These are phyloP conservation scores for Eupristina koningsbergeri DNA, from an alignment of 1,140 invertebrate species.

Conservation along the genomic window DNA sequence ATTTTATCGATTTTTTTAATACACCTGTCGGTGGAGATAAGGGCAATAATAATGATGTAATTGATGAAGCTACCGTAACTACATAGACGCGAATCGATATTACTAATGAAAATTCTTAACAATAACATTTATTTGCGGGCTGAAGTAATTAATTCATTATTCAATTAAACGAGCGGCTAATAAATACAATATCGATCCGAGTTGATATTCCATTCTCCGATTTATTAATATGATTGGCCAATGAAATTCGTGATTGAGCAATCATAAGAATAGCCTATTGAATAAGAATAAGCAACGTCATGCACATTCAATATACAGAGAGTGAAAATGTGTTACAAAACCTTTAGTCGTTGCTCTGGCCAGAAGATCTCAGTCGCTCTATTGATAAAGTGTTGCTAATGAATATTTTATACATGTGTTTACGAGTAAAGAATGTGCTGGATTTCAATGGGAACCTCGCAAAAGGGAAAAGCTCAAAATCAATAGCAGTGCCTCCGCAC, in stretches of 20 bases:
- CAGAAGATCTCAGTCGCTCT: background rate
- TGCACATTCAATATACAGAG: background rate
- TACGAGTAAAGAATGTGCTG: background rate
- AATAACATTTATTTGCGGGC: too few relatives aligned
- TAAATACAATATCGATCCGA: background rate
- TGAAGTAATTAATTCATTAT: background rate
- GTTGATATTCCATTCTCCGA: background rate
- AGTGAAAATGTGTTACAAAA: background rate
- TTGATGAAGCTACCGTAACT: too few relatives aligned
- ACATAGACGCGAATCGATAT: too few relatives aligned
- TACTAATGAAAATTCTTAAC: too few relatives aligned
- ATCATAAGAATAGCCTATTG: background rate
- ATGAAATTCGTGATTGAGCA: background rate
- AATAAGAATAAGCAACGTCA: background rate
- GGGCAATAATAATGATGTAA: too few relatives aligned
- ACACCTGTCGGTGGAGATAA: too few relatives aligned
- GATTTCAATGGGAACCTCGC: background rate
- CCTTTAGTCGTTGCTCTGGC: background rate
- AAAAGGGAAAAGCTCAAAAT: background rate
- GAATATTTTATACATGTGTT: background rate
- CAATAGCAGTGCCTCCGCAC: background rate
- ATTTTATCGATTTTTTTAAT: too few relatives aligned
- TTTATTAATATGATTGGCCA: background rate
- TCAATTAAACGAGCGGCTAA: background rate
- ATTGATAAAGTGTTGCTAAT: background rate